Percentiles rank a stretch among this genome's conserved stretches.
phyloP scores from a whole-genome alignment of 2,797 vertebrate species.

The Phalloptychus januarius region DNA sequence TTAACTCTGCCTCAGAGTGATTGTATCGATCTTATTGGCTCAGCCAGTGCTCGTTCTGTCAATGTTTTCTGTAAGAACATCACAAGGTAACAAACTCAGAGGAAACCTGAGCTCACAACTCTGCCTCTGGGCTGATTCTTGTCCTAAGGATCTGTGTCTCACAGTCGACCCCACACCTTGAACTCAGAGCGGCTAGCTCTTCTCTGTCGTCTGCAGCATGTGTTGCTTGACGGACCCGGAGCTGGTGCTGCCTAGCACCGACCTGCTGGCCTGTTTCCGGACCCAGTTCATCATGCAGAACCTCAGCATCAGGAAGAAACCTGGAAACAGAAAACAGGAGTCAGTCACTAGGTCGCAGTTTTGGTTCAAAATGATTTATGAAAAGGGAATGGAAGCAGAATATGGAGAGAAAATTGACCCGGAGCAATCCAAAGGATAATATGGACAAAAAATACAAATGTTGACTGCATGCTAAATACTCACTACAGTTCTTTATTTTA shows the following conservation, averaged over 20 bases:
- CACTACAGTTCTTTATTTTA: not conserved
- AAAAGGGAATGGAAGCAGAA: not conserved
- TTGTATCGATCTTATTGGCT: not conserved
- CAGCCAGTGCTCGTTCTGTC: not conserved
- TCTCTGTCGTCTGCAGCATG: slow-evolving; percentile 75
- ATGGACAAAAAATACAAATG: not conserved
- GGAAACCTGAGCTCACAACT: not conserved
- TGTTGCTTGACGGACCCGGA: slow-evolving; percentile 74
- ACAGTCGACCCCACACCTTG: not conserved
- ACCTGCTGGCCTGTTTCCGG: slow-evolving; percentile 39
- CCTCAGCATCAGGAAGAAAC: slow-evolving; percentile 81
- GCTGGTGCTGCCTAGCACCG: slow-evolving; percentile 59
- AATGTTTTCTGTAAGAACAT: not conserved
- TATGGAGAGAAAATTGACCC: not conserved
- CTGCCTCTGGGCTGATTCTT: not conserved
- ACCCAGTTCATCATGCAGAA: slow-evolving; percentile 76
- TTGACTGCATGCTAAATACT: not conserved
- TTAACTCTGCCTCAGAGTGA: not conserved
- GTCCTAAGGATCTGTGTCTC: not conserved
- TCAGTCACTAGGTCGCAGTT: not conserved
- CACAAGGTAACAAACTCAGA: not conserved
- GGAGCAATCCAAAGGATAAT: not conserved
- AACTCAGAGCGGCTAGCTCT: slow-evolving; percentile 33
- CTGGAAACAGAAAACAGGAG: slow-evolving; percentile 51
- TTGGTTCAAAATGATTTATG: not conserved